phyloP scores from a whole-genome alignment of 2,888 invertebrate species.

The Pterobdella sp. region DNA sequence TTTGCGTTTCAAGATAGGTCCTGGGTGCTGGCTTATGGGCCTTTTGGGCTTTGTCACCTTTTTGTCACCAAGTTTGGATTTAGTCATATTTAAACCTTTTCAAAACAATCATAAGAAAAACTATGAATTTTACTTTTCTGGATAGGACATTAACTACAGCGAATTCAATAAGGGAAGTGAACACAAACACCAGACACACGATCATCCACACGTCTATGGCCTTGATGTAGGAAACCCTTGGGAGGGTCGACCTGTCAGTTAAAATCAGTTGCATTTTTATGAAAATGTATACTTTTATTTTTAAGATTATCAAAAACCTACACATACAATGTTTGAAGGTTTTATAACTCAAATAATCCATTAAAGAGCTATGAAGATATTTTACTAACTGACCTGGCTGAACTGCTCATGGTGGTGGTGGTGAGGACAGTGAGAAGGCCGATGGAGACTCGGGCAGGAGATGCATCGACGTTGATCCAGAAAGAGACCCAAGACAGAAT shows the following conservation, averaged over 20 bases:
- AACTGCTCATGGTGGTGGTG: constrained; percentile 33
- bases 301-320: not conserved
- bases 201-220: constrained; percentile 34
- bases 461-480: constrained; percentile 34
- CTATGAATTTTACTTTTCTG: constrained; percentile 5
- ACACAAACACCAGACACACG: constrained; percentile 32
- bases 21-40: constrained; percentile 7
- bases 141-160: constrained; percentile 32
- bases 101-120: not conserved
- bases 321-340: not conserved
- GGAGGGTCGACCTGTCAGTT: constrained; percentile 15
- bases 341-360: not conserved
- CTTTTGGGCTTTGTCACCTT: constrained; percentile 4
- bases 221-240: constrained; percentile 31
- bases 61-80: no score
- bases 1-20: not conserved
- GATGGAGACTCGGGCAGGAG: constrained; percentile 32
- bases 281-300: not conserved
- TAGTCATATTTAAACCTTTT: no score
- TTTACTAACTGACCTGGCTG: no score
- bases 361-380: no score
- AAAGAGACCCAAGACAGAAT: constrained; percentile 33
- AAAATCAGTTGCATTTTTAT: not conserved
- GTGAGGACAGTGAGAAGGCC: constrained; percentile 33
- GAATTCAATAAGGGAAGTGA: constrained; percentile 32